Conservation (phyloP, 2,888 invertebrate genomes). For the Chrysomela aeneicollis region DNA sequence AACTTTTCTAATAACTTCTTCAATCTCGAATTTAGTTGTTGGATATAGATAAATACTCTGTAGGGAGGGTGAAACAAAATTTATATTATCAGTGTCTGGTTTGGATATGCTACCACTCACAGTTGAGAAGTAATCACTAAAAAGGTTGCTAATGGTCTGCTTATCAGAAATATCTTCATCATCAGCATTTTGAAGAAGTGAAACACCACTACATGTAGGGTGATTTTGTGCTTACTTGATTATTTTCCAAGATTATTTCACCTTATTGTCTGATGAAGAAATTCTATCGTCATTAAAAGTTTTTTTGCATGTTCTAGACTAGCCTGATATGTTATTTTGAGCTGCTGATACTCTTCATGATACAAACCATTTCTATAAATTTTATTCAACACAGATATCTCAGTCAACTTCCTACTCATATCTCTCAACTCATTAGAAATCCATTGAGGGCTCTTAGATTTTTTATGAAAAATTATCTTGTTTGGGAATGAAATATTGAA, state of each 20-base stretch:
- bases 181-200: constrained; percentile 8
- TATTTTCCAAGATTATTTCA: constrained; percentile 6
- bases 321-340: constrained; percentile 7
- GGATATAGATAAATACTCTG: constrained; percentile 7
- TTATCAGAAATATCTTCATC: too few relatives aligned
- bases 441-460: neutral
- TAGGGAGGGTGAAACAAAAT: too few relatives aligned
- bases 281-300: constrained; percentile 15
- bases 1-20: constrained; percentile 14
- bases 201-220: neutral
- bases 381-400: constrained; percentile 3
- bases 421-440: neutral
- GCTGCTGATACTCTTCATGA: constrained; percentile 1
- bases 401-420: constrained; percentile 6
- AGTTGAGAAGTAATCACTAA: constrained; percentile 11
- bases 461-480: neutral
- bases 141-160: neutral
- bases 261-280: constrained; percentile 11
- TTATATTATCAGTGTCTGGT: constrained; percentile 1
- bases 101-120: constrained; percentile 7
- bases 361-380: constrained; percentile 10
- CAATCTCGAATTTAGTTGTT: neutral
- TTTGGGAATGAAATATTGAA: constrained; percentile 3
- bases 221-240: constrained; percentile 8
- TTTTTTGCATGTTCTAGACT: constrained; percentile 1